Base-by-base conservation (phyloP, 2,113 vertebrate species). In the Clarias batrachus region DNA sequence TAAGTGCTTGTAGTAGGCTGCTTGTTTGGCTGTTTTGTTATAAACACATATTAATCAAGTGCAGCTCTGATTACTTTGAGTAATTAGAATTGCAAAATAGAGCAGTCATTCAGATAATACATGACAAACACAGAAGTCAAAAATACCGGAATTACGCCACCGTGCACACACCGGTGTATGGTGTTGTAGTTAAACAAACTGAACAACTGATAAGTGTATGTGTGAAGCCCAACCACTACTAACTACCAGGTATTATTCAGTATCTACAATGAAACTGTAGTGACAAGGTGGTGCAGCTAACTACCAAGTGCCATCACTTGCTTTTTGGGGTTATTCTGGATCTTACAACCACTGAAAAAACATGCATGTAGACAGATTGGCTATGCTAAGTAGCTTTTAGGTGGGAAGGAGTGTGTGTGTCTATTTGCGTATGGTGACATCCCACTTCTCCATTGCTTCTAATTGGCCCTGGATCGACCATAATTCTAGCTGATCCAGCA, bases 81-180 rank as follows among this genome's bases (percentile, higher is more conserved):
- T 56, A 81, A 60, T 86, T 86, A 70, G 7, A 25, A 81, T 21
- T 16, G 63, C 54, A 71, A 21, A 80, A 81, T 41, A 33, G 16
- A 12, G 17, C 3, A 30, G 17, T 78, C 66, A 12, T 17, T 8
- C 16, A 30, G 59, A 33, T 77, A 59, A 79, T 79, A 30, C 25
- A 48, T 62, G 13, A 62, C 16, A 17, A 19, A 41, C n/a, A n/a
- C 27, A 62, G 57, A 54, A 63, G 57, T 12, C 23, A 73, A 71
- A 59, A 14, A 19, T 54, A 54, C 9, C 52, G 60, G 17, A 30
- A 83, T 6, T 23, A 82, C 41, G 68, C 12, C 11, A 68, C 14
- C 2, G 4, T 73, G 33, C 17, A 21, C 66, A 70, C 6, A 2
- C n/a, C 14, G n/a, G n/a, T 66, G 63, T 66, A 66, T 27, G n/a